phyloP scores from a whole-genome alignment of 2,797 vertebrate species.

The Macroramphosus scolopax region DNA sequence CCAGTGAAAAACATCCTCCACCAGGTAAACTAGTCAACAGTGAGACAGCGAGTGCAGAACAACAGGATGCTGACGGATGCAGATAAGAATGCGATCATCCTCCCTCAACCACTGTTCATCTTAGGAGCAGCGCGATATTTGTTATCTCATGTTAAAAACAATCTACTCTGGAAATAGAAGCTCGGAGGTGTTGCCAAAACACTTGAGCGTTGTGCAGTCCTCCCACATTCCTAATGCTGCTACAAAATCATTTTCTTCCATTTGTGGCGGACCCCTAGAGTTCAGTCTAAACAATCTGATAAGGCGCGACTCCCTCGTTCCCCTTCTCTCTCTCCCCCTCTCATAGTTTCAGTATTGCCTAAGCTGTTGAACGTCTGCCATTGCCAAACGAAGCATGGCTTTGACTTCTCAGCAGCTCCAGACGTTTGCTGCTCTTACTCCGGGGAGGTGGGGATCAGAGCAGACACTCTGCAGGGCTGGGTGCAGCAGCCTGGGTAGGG shows the following conservation, averaged over 20 bases:
- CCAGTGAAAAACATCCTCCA: conserved; percentile 8
- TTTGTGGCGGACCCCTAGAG: conserved; percentile 54
- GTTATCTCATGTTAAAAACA: conserved; percentile 34
- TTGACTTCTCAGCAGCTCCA: conserved; percentile 40
- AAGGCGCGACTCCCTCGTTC: conserved; percentile 20
- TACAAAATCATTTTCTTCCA: conserved; percentile 45
- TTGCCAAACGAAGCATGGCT: conserved; percentile 57
- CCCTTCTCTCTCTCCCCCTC: conserved; percentile 28
- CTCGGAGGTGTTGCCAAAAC: conserved; percentile 37
- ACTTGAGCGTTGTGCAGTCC: conserved; percentile 33
- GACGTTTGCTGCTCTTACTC: conserved; percentile 46
- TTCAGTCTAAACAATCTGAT: conserved; percentile 64
- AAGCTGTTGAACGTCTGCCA: conserved; percentile 22
- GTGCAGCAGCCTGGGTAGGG: conserved; percentile 10
- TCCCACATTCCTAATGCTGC: conserved; percentile 59
- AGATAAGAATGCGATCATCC: conserved; percentile 13
- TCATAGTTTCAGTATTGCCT: conserved; percentile 54
- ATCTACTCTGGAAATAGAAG: conserved; percentile 40
- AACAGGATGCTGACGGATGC: conserved; percentile 6
- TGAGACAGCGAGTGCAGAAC: conserved; percentile 2
- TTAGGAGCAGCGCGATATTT: conserved; percentile 17
- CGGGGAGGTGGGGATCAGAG: conserved; percentile 7
- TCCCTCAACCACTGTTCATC: conserved; percentile 6
- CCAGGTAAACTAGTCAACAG: conserved; percentile 3
- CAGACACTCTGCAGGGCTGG: conserved; percentile 11